These are phyloP conservation scores for Potamilus streckersoni DNA, from an alignment of 1,140 invertebrate genomes.

Conservation along the genomic window DNA sequence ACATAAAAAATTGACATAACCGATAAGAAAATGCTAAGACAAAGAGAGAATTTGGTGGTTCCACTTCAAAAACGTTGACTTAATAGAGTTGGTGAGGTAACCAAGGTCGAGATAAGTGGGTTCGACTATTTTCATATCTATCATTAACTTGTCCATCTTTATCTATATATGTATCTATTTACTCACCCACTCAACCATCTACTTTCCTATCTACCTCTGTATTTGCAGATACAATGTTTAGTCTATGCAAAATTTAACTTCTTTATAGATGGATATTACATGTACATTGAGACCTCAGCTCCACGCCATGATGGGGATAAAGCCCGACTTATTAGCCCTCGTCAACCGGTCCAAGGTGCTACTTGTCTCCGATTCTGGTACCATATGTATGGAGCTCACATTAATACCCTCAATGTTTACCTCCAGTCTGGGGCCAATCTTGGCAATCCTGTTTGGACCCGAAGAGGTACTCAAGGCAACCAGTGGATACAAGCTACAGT, in stretches of 20 bases:
- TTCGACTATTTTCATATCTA: no score
- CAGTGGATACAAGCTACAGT: constrained; percentile 39
- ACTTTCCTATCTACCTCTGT: no score
- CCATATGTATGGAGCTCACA: constrained; percentile 63
- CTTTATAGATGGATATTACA: constrained; percentile 75
- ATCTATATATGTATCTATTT: no score
- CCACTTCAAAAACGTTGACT: no score
- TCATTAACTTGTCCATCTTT: no score
- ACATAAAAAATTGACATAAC: no score
- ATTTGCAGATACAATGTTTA: no score
- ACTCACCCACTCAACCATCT: no score
- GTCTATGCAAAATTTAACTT: neutral
- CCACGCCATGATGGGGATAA: constrained; percentile 72
- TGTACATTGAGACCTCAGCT: constrained; percentile 78
- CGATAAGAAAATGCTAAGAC: no score
- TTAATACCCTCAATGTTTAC: constrained; percentile 50
- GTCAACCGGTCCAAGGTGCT: neutral
- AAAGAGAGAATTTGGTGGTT: no score
- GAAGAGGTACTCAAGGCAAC: constrained; percentile 47
- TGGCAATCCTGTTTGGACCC: constrained; percentile 41
- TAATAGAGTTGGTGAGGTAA: no score
- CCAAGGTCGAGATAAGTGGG: no score
- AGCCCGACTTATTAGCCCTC: constrained; percentile 76
- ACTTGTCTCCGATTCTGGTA: constrained; percentile 62
- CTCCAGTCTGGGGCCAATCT: constrained; percentile 15